Evolutionary conservation across 37 sponge, comb jelly and placozoan species (phyloP).

Genomic region (Beroe ovata): DNA sequence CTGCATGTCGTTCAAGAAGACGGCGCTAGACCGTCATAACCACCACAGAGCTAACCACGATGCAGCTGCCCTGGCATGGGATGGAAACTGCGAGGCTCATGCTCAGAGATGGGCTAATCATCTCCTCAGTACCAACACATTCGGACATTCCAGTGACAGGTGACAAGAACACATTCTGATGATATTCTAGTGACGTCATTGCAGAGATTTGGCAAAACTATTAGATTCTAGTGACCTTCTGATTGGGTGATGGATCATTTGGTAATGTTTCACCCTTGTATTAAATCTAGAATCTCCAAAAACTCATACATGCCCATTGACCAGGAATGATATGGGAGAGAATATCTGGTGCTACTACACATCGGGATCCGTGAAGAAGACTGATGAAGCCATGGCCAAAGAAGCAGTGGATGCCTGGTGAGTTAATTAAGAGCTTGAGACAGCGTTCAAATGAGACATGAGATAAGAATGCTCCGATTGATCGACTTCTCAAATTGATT

Average conservation of each 20-base stretch:
- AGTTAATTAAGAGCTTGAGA: too few species aligned
- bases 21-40: conserved; percentile 77
- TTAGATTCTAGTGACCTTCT: not conserved
- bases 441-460: not conserved
- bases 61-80: conserved; percentile 75
- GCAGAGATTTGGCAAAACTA: not conserved
- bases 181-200: not conserved
- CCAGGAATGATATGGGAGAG: conserved; percentile 51
- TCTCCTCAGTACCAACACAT: conserved; percentile 69
- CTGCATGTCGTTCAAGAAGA: conserved; percentile 70
- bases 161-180: not conserved
- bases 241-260: too few species aligned
- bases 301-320: too few species aligned
- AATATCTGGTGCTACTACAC: conserved; percentile 63
- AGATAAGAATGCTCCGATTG: too few species aligned
- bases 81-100: conserved; percentile 68
- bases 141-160: conserved; percentile 73
- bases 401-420: conserved; percentile 56
- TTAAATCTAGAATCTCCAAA: too few species aligned
- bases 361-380: not conserved
- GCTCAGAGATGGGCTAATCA: conserved; percentile 86
- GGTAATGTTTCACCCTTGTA: too few species aligned
- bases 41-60: conserved; percentile 75
- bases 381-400: conserved; percentile 46
- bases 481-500: too few species aligned